Evolutionary conservation across 2,797 vertebrate genomes (phyloP).

Genomic region (Monodelphis domestica): DNA sequence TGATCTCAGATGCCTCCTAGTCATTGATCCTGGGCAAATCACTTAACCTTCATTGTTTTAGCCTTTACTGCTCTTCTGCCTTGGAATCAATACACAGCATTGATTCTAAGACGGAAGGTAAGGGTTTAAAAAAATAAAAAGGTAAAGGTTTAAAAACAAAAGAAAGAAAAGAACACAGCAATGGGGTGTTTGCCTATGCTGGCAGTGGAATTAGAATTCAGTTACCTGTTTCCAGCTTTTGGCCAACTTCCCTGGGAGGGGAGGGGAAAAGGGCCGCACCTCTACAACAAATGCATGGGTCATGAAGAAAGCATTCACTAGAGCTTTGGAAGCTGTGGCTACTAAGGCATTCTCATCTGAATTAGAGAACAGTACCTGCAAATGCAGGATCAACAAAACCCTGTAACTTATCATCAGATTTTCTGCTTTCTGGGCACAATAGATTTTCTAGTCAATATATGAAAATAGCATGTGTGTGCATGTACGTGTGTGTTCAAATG

Average conservation of each 20-base stretch:
- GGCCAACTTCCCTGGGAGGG: neutral
- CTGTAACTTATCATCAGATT: neutral
- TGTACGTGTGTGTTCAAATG: neutral
- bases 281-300: neutral
- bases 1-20: too few species aligned
- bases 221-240: neutral
- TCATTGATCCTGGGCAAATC: too few species aligned
- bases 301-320: neutral
- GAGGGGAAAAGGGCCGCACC: neutral
- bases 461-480: neutral
- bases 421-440: neutral
- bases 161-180: neutral
- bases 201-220: neutral
- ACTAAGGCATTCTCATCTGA: neutral
- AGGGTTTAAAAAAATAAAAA: too few species aligned
- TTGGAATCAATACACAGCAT: too few species aligned
- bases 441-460: neutral
- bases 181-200: neutral
- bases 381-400: neutral
- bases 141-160: too few species aligned
- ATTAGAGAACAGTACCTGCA: neutral
- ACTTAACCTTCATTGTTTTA: too few species aligned
- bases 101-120: too few species aligned
- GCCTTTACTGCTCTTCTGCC: too few species aligned
- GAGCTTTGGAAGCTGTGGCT: neutral